Evolutionary conservation across 2,888 invertebrate species (phyloP).

Genomic region (Hypsopygia costalis): DNA sequence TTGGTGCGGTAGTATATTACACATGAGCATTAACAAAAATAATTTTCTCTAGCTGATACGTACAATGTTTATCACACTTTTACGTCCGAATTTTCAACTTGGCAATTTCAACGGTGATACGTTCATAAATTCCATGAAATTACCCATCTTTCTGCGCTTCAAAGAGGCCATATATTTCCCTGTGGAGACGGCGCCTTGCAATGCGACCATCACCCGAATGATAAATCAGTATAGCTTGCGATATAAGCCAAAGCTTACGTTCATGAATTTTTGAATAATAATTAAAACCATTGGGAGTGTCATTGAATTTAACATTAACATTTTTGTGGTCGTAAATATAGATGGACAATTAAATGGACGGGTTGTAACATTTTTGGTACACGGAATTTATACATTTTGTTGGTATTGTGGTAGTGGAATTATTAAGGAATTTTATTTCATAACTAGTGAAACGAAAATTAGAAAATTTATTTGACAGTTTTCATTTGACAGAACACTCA

Average conservation of each 20-base stretch:
- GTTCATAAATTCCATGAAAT: constrained; percentile 77
- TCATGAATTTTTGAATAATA: constrained; percentile 30
- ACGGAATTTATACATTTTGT: too few species aligned
- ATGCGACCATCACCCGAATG: constrained; percentile 67
- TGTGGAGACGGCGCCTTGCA: constrained; percentile 64
- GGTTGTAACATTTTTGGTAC: too few species aligned
- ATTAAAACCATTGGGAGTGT: constrained; percentile 7
- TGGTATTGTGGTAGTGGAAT: too few species aligned
- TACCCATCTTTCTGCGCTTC: constrained; percentile 76
- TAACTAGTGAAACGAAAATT: too few species aligned
- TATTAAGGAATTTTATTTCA: too few species aligned
- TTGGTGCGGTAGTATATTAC: neutral
- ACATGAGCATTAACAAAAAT: neutral
- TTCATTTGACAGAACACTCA: too few species aligned
- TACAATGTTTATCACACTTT: constrained; percentile 61
- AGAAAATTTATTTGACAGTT: too few species aligned
- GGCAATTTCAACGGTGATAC: constrained; percentile 66
- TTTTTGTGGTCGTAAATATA: too few species aligned
- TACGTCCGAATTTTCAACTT: constrained; percentile 60
- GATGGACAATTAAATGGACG: too few species aligned
- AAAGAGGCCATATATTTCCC: constrained; percentile 73
- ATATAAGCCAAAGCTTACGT: constrained; percentile 36
- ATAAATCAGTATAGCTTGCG: constrained; percentile 64
- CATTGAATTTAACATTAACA: neutral
- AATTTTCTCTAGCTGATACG: constrained; percentile 20